These are phyloP conservation scores for Cirrhinus mrigala DNA, from an alignment of 2,797 vertebrate species.

Conservation along the genomic window DNA sequence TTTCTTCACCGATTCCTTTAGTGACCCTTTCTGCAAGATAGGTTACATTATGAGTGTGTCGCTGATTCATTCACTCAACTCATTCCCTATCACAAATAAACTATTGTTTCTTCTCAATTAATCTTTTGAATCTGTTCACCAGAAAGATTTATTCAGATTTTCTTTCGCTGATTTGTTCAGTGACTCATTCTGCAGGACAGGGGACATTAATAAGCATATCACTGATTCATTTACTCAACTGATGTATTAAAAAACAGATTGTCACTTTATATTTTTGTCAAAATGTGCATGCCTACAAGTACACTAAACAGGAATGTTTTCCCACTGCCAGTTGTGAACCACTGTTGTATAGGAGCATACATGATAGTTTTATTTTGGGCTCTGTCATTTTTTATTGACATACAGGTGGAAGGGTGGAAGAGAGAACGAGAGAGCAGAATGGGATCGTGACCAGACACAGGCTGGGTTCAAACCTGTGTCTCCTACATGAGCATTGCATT, in stretches of 20 bases:
- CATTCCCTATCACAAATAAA: not conserved
- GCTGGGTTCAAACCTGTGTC: not conserved
- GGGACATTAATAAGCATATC: not conserved
- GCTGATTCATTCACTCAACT: not conserved
- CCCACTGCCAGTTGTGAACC: not conserved
- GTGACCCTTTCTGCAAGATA: not conserved
- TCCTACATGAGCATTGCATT: not conserved
- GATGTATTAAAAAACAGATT: not conserved
- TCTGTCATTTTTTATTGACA: conserved; percentile 16
- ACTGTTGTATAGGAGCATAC: not conserved
- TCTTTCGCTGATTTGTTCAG: not conserved
- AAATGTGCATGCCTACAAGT: not conserved
- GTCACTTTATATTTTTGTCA: not conserved
- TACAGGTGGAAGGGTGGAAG: not conserved
- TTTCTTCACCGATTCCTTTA: not conserved
- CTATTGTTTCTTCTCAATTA: not conserved
- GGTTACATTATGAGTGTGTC: not conserved
- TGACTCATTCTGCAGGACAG: not conserved
- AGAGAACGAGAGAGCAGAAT: not conserved
- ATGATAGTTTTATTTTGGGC: not conserved
- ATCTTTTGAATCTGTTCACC: not conserved
- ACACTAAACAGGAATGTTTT: not conserved
- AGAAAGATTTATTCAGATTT: not conserved
- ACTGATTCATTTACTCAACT: not conserved
- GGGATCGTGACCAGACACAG: not conserved